Base-by-base conservation (phyloP, 2,113 vertebrate species). In the Corythornis madagascariensis region DNA sequence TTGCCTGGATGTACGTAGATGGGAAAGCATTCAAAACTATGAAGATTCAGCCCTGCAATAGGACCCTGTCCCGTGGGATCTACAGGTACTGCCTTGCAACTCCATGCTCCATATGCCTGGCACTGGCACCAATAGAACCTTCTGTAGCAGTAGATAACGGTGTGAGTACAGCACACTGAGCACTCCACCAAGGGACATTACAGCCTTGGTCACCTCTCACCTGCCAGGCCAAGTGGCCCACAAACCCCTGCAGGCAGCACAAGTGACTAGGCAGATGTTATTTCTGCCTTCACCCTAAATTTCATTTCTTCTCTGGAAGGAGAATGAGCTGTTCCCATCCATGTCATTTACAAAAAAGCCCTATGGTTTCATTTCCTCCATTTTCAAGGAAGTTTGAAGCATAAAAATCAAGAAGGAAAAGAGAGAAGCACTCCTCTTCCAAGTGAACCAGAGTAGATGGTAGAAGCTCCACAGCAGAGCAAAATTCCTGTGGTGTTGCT, bases 361-460 rank as follows among this genome's bases (percentile, higher is more conserved):
- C 75, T 67, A 74, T 71, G 70, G 97, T 97, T 98, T 98, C 97
- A 92, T 97, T 98, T 98, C 97, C 97, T 85, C 94, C 94, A 94
- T 96, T 95, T 96, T 93, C 95, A 96, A 97, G 94, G 90, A 92
- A 95, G 89, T 80, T 95, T 94, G 94, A 96, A 53, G 40, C 89
- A 67, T 43, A 88, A 96, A 95, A 97, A 95, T 93, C 86, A 92
- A 97, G 97, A 97, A 95, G 92, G 60, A 93, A 96, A 97, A 96
- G 79, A 96, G 78, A 87, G 93, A 87, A 96, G 70, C 40, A 52
- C 43, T 60, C 35, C 29, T 69, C 21, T n/a, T 59, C 66, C 47
- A 28, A 65, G 50, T 4, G 2, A 88, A 14, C 42, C 42, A 1
- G 57, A 83, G 67, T 45, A 73, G 60, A 64, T 71, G 69, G 59